A percentile compares a stretch with the other conserved stretches of the same genome.
Conservation (phyloP, 2,888 invertebrate species). For the Apantesis nais region DNA sequence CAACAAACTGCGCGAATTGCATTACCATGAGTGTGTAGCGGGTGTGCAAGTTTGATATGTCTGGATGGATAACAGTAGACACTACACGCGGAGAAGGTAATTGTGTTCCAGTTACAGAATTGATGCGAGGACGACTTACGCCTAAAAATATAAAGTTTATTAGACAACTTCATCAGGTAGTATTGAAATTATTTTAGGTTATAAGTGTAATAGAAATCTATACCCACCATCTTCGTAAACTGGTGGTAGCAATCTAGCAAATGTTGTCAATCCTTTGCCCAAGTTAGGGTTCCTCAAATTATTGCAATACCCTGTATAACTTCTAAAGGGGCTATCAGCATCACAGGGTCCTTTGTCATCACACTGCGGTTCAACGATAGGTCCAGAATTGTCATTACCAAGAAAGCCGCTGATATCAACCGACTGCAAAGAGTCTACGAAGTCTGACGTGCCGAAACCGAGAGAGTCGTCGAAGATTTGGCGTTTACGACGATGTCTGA, state of each 20-base stretch:
- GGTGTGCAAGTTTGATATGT: slow-evolving; percentile 95
- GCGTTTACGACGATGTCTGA: slow-evolving; percentile 88
- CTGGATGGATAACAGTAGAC: slow-evolving; percentile 95
- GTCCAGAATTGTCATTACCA: slow-evolving; percentile 84
- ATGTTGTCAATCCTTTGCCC: slow-evolving; percentile 94
- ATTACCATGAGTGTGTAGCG: slow-evolving; percentile 96
- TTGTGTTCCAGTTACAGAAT: slow-evolving; percentile 90
- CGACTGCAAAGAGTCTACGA: slow-evolving; percentile 91
- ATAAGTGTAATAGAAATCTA: neutral
- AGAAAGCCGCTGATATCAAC: slow-evolving; percentile 91
- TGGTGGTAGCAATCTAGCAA: slow-evolving; percentile 93
- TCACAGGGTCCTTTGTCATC: slow-evolving; percentile 91
- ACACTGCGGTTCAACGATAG: slow-evolving; percentile 89
- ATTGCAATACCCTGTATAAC: slow-evolving; percentile 94
- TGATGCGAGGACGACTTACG: slow-evolving; percentile 91
- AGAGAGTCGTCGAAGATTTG: slow-evolving; percentile 88
- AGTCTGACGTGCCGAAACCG: slow-evolving; percentile 83
- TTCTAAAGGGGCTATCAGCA: slow-evolving; percentile 88
- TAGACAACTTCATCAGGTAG: neutral
- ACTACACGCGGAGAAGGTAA: slow-evolving; percentile 95
- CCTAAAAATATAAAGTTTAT: slow-evolving; percentile 70
- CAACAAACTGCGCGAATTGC: slow-evolving; percentile 97
- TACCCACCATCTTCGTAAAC: slow-evolving; percentile 93
- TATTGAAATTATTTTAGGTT: neutral
- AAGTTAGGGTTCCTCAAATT: slow-evolving; percentile 93